Percentiles rank a stretch among this genome's conserved stretches.
phyloP scores from a whole-genome alignment of 2,797 vertebrate species.

The Muraenolepis orangiensis region DNA sequence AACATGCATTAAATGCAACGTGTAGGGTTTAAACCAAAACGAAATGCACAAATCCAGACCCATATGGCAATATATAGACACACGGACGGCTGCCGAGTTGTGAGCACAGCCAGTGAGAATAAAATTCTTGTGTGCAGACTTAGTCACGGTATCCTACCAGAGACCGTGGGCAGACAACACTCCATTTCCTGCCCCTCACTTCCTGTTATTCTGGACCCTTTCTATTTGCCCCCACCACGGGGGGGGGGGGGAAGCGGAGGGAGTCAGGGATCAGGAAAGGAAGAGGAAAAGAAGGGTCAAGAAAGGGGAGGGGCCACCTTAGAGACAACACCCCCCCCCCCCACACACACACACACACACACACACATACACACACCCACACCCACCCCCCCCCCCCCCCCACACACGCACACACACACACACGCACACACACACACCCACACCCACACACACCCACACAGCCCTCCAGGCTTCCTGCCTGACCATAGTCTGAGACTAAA shows the following conservation, averaged over 20 bases:
- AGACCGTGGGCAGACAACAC: conserved; percentile 67
- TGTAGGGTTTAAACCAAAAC: not conserved
- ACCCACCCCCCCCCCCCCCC: conserved; percentile 52
- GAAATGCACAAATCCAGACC: not conserved
- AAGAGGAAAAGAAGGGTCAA: no score
- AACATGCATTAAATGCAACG: not conserved
- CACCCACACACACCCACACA: no score
- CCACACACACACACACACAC: no score
- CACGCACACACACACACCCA: not conserved
- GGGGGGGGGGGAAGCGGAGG: conserved; percentile 48
- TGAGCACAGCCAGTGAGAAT: conserved; percentile 59
- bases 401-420: not conserved
- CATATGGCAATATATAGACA: conserved; percentile 31
- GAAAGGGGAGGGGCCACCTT: conserved; percentile 54
- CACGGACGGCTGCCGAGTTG: conserved; percentile 59
- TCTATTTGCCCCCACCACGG: conserved; percentile 55
- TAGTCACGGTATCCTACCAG: conserved; percentile 61
- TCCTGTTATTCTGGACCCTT: conserved; percentile 79
- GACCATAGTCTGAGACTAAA: conserved; percentile 75
- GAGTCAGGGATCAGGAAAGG: conserved; percentile 36
- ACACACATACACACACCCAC: not conserved
- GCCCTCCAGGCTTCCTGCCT: conserved; percentile 59
- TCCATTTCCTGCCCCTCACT: conserved; percentile 77
- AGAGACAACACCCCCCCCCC: conserved; percentile 66
- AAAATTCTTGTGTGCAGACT: conserved; percentile 62